Percentiles rank a stretch among this genome's conserved stretches.
These are phyloP conservation scores for Loriculus beryllinus DNA, from an alignment of 2,797 vertebrate genomes.

Conservation along the genomic window DNA sequence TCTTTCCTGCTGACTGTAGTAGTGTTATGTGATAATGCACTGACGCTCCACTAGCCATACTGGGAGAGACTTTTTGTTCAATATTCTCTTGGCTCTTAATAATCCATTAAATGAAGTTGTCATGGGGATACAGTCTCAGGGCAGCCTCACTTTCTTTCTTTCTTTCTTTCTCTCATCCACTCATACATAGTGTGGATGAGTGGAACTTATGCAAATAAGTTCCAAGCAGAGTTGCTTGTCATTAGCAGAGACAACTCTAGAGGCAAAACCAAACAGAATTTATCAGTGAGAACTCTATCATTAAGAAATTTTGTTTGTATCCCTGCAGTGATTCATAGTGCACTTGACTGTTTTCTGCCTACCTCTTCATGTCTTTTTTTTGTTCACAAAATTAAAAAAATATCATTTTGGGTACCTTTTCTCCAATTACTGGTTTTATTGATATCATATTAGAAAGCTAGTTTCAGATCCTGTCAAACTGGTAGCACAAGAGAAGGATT, in stretches of 20 bases:
- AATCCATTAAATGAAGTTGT: constrained; percentile 8
- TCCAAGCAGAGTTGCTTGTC: constrained; percentile 4
- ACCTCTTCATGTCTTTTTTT: neutral
- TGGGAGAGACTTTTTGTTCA: neutral
- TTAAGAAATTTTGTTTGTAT: constrained; percentile 32
- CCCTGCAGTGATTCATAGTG: constrained; percentile 32
- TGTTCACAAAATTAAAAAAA: constrained; percentile 2
- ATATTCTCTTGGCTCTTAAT: neutral
- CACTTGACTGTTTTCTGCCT: constrained; percentile 17
- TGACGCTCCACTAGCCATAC: neutral
- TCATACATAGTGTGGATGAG: neutral
- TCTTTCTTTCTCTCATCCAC: neutral
- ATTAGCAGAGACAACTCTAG: constrained; percentile 21
- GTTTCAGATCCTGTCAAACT: neutral
- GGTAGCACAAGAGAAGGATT: neutral
- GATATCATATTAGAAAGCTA: neutral
- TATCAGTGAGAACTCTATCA: constrained; percentile 20
- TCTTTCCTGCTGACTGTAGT: neutral
- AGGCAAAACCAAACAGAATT: constrained; percentile 51
- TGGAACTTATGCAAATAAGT: constrained; percentile 34
- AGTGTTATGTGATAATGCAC: neutral
- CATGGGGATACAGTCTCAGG: constrained; percentile 29
- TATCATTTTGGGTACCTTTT: neutral
- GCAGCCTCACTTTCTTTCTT: neutral
- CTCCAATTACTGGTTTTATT: neutral